A percentile compares a stretch with the other conserved stretches of the same genome.
Evolutionary conservation across 2,113 vertebrate genomes (phyloP).

Genomic region (Bathybates hornii): DNA sequence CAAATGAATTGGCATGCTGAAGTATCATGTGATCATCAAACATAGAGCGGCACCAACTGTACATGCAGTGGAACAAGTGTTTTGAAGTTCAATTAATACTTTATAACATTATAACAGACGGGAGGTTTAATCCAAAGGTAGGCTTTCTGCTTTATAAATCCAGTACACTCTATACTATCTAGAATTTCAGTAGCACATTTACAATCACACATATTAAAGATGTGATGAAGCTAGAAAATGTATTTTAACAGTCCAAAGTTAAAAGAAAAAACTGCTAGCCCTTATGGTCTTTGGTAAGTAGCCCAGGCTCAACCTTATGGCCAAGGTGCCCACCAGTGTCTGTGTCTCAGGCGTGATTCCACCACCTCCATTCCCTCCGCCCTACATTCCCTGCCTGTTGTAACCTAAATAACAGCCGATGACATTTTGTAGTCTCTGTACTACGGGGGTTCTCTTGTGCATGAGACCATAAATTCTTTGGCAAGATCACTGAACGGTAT

Average conservation of each 20-base stretch:
- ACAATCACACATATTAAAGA: neutral
- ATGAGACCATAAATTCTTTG: too few species aligned
- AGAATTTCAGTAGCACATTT: neutral
- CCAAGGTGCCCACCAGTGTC: too few species aligned
- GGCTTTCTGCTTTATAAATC: neutral
- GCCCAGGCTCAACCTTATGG: too few species aligned
- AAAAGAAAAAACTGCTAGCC: neutral
- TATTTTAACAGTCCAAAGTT: neutral
- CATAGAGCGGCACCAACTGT: neutral
- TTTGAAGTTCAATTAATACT: neutral
- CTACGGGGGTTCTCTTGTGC: too few species aligned
- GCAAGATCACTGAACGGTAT: too few species aligned
- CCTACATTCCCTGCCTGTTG: too few species aligned
- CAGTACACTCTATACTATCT: neutral
- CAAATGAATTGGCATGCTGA: neutral
- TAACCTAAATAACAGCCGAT: too few species aligned
- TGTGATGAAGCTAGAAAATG: neutral
- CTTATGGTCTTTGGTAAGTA: neutral
- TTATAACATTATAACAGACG: neutral
- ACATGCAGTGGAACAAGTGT: neutral
- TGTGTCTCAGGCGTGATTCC: too few species aligned
- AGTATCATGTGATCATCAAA: neutral
- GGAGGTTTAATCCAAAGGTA: neutral
- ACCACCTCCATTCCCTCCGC: too few species aligned
- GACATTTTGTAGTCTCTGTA: too few species aligned